phyloP scores from a whole-genome alignment of 2,797 vertebrate genomes.

The Urocyon cinereoargenteus region DNA sequence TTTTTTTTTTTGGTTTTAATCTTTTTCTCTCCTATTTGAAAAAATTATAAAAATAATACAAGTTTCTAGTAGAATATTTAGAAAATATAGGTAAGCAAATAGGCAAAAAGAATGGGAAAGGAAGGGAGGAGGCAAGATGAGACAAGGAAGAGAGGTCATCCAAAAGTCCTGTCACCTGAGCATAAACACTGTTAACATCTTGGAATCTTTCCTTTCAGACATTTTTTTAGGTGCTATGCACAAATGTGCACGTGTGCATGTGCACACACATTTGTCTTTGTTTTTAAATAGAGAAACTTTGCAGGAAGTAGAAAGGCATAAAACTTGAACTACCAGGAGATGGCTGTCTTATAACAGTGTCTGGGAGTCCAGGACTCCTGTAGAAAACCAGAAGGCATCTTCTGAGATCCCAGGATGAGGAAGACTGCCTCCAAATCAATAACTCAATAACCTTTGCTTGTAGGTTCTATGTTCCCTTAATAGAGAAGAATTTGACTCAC shows the following conservation, averaged over 20 bases:
- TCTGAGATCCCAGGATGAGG: not conserved
- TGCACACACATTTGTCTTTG: not conserved
- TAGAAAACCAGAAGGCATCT: not conserved
- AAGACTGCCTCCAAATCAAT: not conserved
- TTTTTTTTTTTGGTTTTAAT: not conserved
- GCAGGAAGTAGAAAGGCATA: not conserved
- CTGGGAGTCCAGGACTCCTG: not conserved
- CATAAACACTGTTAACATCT: not conserved
- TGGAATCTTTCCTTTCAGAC: not conserved
- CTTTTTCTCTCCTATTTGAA: not conserved
- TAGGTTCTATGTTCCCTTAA: not conserved
- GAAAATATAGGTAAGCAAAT: slow-evolving; percentile 27
- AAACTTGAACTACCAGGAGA: not conserved
- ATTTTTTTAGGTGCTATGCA: not conserved
- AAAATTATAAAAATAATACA: slow-evolving; percentile 44
- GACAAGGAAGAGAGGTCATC: not conserved
- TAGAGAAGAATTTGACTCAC: not conserved
- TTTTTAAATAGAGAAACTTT: slow-evolving; percentile 16
- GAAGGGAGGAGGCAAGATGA: not conserved
- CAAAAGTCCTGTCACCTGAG: not conserved
- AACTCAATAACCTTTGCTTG: not conserved
- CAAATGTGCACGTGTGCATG: not conserved
- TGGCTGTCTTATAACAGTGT: not conserved
- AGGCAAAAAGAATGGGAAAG: not conserved
- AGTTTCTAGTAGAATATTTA: slow-evolving; percentile 25